Base-by-base conservation (phyloP, 2,888 invertebrate species). In the Philopedon plagiatum region DNA sequence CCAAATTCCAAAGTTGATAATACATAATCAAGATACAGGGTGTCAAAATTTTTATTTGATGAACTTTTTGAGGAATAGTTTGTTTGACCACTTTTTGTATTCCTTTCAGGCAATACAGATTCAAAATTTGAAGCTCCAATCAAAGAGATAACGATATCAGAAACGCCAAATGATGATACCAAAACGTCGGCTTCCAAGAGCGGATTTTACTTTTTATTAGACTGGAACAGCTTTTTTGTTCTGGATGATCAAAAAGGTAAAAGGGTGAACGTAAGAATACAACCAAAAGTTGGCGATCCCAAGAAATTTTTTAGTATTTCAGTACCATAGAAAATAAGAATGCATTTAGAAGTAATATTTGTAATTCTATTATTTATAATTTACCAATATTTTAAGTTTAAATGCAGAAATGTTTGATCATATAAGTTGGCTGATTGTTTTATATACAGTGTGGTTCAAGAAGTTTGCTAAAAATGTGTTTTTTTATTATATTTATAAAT, bases 151-250 rank as follows among this genome's bases (percentile, higher is more conserved):
- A 29, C 13, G 8, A 32, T 9, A 1, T 1, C 9, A 54, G 51
- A 32, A 18, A 46, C 29, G 1, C n/a, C 29, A 11, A 8, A 9
- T 15, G 37, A 29, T 19, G 13, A 5, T 15, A 13, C 7, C 26
- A 18, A 54, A 54, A 63, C 46, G 8, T 32, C 23, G 23, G 23
- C 13, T 9, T 32, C 61, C 23, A 49, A 62, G 34, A 75, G 91
- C 74, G 94, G 94, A 0, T 91, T 94, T 75, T 94, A 94, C 80
- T 94, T 93, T 86, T 88, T 94, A 81, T 86, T 93, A 11, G 94
- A 94, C 81, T 94, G 94, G 94, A 94, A 94, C 80, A 91, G 91
- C 69, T 94, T 94, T 81, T 86, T 94, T 11, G 93, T 94, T 84
- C 93, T 94, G 1, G 94, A 94, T 4, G 89, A 89, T 76, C 92